These are phyloP conservation scores for Oryzias melastigma DNA, from an alignment of 2,113 vertebrate genomes.

Conservation along the genomic window DNA sequence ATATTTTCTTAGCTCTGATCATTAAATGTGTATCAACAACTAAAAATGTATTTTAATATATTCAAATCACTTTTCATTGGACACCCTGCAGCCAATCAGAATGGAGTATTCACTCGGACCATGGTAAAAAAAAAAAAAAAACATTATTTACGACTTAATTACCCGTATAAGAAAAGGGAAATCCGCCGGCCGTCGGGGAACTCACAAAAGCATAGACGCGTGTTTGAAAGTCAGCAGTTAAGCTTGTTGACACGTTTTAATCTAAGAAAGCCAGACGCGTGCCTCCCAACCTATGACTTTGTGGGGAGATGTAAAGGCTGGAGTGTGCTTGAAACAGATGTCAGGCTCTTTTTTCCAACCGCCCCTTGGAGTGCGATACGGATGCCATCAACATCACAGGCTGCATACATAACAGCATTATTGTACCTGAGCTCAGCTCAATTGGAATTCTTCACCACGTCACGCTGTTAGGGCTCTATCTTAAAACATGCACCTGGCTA, in stretches of 20 bases:
- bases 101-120: too few species aligned
- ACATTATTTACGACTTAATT: constrained; percentile 30
- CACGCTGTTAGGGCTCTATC: constrained; percentile 72
- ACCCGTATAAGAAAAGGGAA: constrained; percentile 55
- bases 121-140: constrained; percentile 29
- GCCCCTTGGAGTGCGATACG: constrained; percentile 65
- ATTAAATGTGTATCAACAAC: too few species aligned
- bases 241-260: constrained; percentile 74
- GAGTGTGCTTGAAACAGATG: constrained; percentile 74
- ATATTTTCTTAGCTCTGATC: too few species aligned
- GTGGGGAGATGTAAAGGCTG: constrained; percentile 68
- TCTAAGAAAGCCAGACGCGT: constrained; percentile 69
- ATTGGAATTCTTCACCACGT: constrained; percentile 64
- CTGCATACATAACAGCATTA: constrained; percentile 67
- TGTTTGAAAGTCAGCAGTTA: constrained; percentile 71
- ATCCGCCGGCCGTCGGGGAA: constrained; percentile 57
- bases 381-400: constrained; percentile 65
- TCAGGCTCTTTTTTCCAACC: constrained; percentile 34
- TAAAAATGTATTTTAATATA: too few species aligned
- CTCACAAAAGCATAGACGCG: constrained; percentile 56
- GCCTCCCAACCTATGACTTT: constrained; percentile 67
- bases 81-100: too few species aligned
- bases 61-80: too few species aligned
- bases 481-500: constrained; percentile 80
- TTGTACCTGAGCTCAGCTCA: constrained; percentile 58